Conservation (phyloP, 2,888 invertebrate genomes). For the Sarcophaga subvicina region DNA sequence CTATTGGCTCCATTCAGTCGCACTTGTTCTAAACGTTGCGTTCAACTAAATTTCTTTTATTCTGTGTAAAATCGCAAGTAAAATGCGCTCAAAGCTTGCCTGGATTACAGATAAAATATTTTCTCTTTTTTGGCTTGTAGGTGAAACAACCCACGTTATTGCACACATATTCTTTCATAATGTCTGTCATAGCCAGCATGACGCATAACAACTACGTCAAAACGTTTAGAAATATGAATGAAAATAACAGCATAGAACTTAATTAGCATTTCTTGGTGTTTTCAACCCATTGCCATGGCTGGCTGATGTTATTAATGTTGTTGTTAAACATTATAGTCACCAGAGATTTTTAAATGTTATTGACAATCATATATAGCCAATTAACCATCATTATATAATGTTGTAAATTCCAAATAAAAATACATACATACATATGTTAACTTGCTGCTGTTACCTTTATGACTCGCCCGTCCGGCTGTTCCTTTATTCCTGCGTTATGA, state of each 20-base stretch:
- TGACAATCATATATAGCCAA: too few relatives aligned
- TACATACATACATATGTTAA: not conserved
- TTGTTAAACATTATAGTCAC: not conserved
- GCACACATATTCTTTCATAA: not conserved
- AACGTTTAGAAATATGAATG: not conserved
- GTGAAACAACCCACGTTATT: not conserved
- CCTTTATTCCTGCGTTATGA: not conserved
- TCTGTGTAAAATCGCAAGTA: too few relatives aligned
- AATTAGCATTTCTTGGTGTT: constrained; percentile 9
- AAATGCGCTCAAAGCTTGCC: too few relatives aligned
- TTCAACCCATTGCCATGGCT: not conserved
- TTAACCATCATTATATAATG: not conserved
- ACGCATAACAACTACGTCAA: not conserved
- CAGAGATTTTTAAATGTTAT: not conserved
- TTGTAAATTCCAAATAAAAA: not conserved
- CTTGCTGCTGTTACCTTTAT: not conserved
- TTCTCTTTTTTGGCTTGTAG: too few relatives aligned
- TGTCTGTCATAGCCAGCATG: not conserved
- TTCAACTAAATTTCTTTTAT: too few relatives aligned
- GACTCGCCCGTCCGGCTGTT: not conserved
- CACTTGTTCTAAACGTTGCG: too few relatives aligned
- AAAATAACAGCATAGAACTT: constrained; percentile 4
- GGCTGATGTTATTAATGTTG: not conserved
- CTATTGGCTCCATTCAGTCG: too few relatives aligned
- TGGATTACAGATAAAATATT: too few relatives aligned